Conservation (phyloP, 2,797 vertebrate genomes). For the Peromyscus aztecus region DNA sequence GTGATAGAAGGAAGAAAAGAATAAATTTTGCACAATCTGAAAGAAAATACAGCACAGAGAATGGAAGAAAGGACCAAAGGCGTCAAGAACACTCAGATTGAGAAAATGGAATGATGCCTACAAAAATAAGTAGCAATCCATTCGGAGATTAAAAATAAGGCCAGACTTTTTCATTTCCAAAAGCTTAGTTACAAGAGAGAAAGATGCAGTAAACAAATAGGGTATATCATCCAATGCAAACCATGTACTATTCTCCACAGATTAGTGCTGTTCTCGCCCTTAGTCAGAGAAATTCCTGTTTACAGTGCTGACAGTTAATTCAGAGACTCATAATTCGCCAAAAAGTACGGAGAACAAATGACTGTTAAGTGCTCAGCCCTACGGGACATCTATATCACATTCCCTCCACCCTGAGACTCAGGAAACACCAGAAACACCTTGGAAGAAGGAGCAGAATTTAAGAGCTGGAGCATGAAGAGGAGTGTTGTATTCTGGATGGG, state of each 20-base stretch:
- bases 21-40: background rate
- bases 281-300: background rate
- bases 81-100: background rate
- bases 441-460: background rate
- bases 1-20: background rate
- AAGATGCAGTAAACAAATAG: slow-evolving; percentile 38
- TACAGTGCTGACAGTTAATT: background rate
- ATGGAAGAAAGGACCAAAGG: slow-evolving; percentile 10
- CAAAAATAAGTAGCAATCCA: slow-evolving; percentile 53
- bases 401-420: background rate
- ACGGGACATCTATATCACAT: background rate
- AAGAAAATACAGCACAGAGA: slow-evolving; percentile 66
- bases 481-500: background rate
- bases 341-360: background rate
- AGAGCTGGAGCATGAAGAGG: background rate
- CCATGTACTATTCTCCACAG: background rate
- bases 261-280: background rate
- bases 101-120: slow-evolving; percentile 35
- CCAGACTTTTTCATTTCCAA: slow-evolving; percentile 4
- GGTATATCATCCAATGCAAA: background rate
- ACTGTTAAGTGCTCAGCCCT: background rate
- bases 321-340: background rate
- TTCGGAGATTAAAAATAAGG: slow-evolving; percentile 37
- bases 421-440: background rate
- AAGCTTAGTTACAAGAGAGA: background rate